A percentile compares a stretch with the other conserved stretches of the same genome.
Evolutionary conservation across 2,797 vertebrate species (phyloP).

Genomic region (Galago senegalensis): DNA sequence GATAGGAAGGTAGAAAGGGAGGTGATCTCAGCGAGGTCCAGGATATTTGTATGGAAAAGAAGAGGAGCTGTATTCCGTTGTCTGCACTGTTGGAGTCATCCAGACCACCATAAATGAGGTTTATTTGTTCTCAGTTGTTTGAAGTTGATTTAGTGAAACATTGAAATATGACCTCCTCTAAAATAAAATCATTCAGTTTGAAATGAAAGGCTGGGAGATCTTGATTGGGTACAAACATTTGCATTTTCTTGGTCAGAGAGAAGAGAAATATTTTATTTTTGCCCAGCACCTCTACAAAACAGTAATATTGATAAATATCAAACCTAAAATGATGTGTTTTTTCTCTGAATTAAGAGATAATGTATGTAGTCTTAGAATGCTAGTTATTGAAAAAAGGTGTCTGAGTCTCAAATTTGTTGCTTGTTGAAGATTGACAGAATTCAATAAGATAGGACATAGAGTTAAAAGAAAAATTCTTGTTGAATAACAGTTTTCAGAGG

Average conservation of each 20-base stretch:
- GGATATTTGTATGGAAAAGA: background rate
- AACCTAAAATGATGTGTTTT: constrained; percentile 34
- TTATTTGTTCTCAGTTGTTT: constrained; percentile 46
- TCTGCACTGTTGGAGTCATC: background rate
- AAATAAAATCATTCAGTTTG: constrained; percentile 30
- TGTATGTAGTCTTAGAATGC: background rate
- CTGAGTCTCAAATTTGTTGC: constrained; percentile 31
- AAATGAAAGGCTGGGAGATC: constrained; percentile 20
- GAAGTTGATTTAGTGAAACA: constrained; percentile 13
- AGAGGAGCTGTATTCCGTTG: background rate
- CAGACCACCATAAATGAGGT: background rate
- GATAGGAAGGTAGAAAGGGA: background rate
- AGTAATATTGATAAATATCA: constrained; percentile 38
- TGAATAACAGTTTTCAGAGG: constrained; percentile 66
- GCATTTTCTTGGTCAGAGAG: constrained; percentile 29
- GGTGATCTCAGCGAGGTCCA: background rate
- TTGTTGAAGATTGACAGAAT: constrained; percentile 62
- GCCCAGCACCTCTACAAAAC: background rate
- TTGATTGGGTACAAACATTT: constrained; percentile 1
- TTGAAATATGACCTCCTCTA: constrained; percentile 33
- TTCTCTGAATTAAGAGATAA: constrained; percentile 56
- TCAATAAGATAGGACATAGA: constrained; percentile 31
- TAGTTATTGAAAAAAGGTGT: background rate
- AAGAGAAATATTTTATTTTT: constrained; percentile 45
- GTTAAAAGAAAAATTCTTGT: constrained; percentile 44